A percentile compares a stretch with the other conserved stretches of the same genome.
These are phyloP conservation scores for Larimichthys crocea DNA, from an alignment of 2,113 vertebrate genomes.

Conservation along the genomic window DNA sequence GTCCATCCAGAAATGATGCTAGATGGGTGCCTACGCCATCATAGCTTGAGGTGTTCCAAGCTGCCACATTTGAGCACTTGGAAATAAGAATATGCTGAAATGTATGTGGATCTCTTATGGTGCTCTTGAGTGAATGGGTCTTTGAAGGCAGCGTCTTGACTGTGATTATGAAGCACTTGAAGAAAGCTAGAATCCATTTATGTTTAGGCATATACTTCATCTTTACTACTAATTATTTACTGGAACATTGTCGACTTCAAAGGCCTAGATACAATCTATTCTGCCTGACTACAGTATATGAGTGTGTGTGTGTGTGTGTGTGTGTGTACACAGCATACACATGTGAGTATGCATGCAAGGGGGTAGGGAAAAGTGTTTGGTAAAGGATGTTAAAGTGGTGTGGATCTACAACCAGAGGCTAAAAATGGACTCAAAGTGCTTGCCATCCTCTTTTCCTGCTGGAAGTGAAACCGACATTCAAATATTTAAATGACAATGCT, in stretches of 20 bases:
- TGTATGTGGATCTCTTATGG: conserved; percentile 20
- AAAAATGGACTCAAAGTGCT: conserved; percentile 74
- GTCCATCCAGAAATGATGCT: no score
- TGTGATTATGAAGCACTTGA: conserved; percentile 28
- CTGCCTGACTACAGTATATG: neutral
- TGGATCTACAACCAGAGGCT: conserved; percentile 47
- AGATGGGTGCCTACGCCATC: no score
- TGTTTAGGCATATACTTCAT: neutral
- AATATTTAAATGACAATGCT: conserved; percentile 78
- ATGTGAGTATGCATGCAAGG: conserved; percentile 13
- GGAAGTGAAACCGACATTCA: conserved; percentile 70
- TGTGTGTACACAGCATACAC: conserved; percentile 8
- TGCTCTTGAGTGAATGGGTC: conserved; percentile 17
- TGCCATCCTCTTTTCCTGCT: conserved; percentile 42
- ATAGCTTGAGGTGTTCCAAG: no score
- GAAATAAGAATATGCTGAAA: no score
- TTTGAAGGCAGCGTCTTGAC: conserved; percentile 12
- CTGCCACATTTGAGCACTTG: no score
- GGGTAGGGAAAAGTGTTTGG: neutral
- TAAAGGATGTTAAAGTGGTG: conserved; percentile 39
- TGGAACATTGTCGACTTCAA: conserved; percentile 43
- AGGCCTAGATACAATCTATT: conserved; percentile 22
- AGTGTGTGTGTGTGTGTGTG: neutral
- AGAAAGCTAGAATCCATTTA: conserved; percentile 20
- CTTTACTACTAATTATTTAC: conserved; percentile 29